Percentiles rank a stretch among this genome's conserved stretches.
phyloP scores from a whole-genome alignment of 2,888 invertebrate genomes.

The Pinctada fucata region DNA sequence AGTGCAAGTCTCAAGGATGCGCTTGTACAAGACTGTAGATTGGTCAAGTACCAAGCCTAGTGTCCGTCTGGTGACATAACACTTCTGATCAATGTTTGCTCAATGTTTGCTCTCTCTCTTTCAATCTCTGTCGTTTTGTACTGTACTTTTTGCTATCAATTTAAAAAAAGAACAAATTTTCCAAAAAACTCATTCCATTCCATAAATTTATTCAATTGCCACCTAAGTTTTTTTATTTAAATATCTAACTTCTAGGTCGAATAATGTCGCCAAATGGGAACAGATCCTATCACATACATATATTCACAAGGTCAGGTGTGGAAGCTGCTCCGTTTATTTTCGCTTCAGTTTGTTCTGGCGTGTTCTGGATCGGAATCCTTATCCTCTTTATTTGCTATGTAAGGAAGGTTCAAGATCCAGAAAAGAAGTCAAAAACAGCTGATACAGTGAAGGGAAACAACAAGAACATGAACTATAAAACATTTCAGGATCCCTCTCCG shows the following conservation, averaged over 20 bases:
- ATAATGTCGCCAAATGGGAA: neutral
- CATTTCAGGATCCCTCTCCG: neutral
- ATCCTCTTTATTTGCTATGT: neutral
- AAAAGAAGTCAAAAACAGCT: neutral
- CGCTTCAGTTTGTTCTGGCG: neutral
- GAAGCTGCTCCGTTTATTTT: neutral
- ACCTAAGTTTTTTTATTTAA: no score
- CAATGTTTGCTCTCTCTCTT: no score
- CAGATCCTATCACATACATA: neutral
- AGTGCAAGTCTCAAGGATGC: no score
- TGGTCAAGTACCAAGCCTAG: no score
- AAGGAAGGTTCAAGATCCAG: neutral
- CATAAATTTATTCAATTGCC: no score
- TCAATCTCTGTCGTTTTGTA: no score
- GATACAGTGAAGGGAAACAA: neutral
- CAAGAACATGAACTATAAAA: neutral
- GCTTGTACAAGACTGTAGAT: no score
- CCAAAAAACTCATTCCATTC: no score
- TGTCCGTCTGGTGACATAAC: no score
- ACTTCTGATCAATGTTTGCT: no score
- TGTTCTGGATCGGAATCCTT: neutral
- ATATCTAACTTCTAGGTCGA: neutral
- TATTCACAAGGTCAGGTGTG: neutral
- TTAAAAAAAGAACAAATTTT: no score
- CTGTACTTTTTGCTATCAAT: no score